Percentiles rank a stretch among this genome's conserved stretches.
phyloP scores from a whole-genome alignment of 1,140 invertebrate genomes.

The Coenobita brevimanus region DNA sequence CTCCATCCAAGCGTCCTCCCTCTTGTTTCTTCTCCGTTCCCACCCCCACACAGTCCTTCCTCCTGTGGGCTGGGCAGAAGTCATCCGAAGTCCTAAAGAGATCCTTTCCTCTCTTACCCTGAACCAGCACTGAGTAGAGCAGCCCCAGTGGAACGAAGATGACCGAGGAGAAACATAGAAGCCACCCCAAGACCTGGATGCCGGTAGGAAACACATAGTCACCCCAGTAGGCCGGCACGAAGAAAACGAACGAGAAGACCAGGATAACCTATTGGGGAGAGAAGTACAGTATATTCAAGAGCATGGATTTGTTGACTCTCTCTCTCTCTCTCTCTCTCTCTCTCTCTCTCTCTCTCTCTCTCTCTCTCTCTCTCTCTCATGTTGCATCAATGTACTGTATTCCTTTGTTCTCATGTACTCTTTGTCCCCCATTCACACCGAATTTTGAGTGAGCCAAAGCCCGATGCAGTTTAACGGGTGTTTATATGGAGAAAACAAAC shows the following conservation, averaged over 20 bases:
- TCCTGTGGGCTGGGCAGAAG: constrained; percentile 44
- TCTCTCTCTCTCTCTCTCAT: neutral
- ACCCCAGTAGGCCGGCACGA: constrained; percentile 74
- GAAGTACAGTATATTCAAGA: constrained; percentile 7
- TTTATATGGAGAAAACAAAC: too few relatives aligned
- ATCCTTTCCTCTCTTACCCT: neutral
- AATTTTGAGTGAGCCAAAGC: too few relatives aligned
- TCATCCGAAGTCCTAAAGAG: constrained; percentile 19
- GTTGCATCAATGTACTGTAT: too few relatives aligned
- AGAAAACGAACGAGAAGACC: constrained; percentile 75
- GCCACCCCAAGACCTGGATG: constrained; percentile 76
- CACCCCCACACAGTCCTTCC: neutral
- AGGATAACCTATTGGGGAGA: constrained; percentile 74
- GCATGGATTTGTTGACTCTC: neutral
- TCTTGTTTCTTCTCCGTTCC: neutral
- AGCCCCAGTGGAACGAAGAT: constrained; percentile 74
- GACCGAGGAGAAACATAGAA: constrained; percentile 77
- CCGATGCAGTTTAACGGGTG: too few relatives aligned
- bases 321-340: constrained; percentile 18
- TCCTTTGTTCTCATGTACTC: too few relatives aligned
- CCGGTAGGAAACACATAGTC: constrained; percentile 76
- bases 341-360: neutral
- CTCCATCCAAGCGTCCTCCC: too few relatives aligned
- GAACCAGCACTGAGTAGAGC: neutral
- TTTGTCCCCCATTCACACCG: too few relatives aligned